Percentiles rank a stretch among this genome's conserved stretches.
phyloP scores from a whole-genome alignment of 1,140 invertebrate species.

The Episyrphus balteatus region DNA sequence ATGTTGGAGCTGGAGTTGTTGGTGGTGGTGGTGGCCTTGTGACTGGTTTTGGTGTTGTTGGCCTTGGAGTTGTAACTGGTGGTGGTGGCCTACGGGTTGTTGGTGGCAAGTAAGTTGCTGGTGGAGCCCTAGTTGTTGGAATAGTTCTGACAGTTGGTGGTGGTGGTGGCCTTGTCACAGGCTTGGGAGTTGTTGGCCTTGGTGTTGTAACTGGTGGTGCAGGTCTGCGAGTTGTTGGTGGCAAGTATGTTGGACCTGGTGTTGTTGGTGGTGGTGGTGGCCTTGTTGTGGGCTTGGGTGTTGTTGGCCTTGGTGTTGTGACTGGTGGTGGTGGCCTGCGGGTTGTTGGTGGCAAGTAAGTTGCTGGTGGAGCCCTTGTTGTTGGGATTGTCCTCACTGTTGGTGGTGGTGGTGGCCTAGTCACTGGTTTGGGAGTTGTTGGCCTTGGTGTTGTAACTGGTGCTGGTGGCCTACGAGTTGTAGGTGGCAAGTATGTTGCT shows the following conservation, averaged over 20 bases:
- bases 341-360: slow-evolving; percentile 22
- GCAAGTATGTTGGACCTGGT: slow-evolving; percentile 3
- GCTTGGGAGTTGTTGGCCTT: not conserved
- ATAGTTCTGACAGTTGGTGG: too few relatives aligned
- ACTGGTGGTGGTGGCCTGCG: slow-evolving; percentile 9
- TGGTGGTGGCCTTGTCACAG: too few relatives aligned
- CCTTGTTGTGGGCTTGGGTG: not conserved
- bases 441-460: slow-evolving; percentile 9
- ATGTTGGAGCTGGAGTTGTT: slow-evolving; percentile 10
- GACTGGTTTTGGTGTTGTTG: slow-evolving; percentile 5
- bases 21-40: not conserved
- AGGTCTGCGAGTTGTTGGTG: not conserved
- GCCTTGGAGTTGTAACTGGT: slow-evolving; percentile 16
- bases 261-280: not conserved
- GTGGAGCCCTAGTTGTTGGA: too few relatives aligned
- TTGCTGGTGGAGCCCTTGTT: slow-evolving; percentile 14
- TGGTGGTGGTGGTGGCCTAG: slow-evolving; percentile 10
- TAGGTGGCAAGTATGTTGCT: slow-evolving; percentile 10
- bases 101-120: not conserved
- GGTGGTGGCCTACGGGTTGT: slow-evolving; percentile 3
- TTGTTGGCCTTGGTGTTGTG: not conserved
- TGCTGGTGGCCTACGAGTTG: slow-evolving; percentile 8
- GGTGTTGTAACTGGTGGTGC: not conserved
- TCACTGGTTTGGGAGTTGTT: slow-evolving; percentile 3
- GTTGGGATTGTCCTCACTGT: slow-evolving; percentile 13